Base-by-base conservation (phyloP, 2,888 invertebrate species). In the Scrobipalpa atriplicella region DNA sequence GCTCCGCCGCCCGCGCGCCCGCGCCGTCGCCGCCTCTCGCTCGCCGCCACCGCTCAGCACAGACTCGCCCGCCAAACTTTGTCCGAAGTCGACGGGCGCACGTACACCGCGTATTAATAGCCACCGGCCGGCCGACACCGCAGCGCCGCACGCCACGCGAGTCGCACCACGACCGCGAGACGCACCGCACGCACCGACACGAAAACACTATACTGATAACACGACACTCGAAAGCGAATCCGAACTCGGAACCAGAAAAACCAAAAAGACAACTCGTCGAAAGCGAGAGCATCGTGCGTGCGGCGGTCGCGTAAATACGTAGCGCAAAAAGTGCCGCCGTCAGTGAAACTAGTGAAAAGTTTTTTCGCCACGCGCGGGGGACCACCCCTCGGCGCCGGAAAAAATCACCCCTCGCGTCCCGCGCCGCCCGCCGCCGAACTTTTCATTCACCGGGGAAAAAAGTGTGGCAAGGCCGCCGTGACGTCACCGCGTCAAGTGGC, bases 361-460 rank as follows among this genome's bases (percentile, higher is more conserved):
- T 92, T 91, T 87, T 87, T 86, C 84, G 82, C 83, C 84, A 85
- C 84, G 85, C 84, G 85, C 86, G 89, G 86, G 90, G 88, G 86
- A 80, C 83, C 87, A 87, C 90, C 90, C 90, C 90, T 86, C 82
- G 75, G 77, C 83, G 82, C 83, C 85, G 86, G 86, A 90, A 92
- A 92, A 93, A 91, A 87, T 87, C 78, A 58, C 43, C 83, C 87
- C 90, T 90, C 86, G 89, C 83, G 89, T 83, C 83, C 89, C 86
- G 88, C 83, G 88, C 82, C 86, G 85, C 90, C 84, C 87, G 76
- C 81, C 90, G 88, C 92, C 90, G 86, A 94, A 94, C 93, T 93
- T 94, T 94, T 94, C 94, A 94, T 94, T 94, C 94, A 93, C 90
- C 81, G 87, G 87, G 89, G 87, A 92, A 93, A 93, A 93, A 93